These are phyloP conservation scores for Prunella strophiata DNA, from an alignment of 2,797 vertebrate genomes.

Conservation along the genomic window DNA sequence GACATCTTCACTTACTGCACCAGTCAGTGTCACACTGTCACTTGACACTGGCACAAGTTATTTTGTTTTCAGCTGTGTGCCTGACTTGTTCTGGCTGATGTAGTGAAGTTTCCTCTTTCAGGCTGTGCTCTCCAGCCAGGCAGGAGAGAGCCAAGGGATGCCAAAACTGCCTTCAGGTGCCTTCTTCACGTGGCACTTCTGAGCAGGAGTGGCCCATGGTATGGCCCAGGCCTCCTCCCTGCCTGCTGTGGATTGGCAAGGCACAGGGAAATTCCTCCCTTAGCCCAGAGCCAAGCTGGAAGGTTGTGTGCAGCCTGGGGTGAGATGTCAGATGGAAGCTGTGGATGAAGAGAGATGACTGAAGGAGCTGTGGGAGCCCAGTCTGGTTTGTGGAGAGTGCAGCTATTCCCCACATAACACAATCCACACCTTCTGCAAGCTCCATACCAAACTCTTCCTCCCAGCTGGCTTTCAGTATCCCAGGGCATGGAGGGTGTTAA, in stretches of 20 bases:
- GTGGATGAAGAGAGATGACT: background rate
- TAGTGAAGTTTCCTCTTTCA: background rate
- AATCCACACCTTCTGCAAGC: background rate
- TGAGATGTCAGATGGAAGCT: background rate
- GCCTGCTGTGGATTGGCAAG: fast-evolving
- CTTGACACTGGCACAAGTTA: background rate
- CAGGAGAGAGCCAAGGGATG: background rate
- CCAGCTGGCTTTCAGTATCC: background rate
- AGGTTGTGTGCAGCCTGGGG: background rate
- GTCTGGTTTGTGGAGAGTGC: background rate
- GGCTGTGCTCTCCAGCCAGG: background rate
- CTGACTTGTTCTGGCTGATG: background rate
- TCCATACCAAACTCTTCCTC: background rate
- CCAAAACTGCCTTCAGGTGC: background rate
- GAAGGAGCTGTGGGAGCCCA: background rate
- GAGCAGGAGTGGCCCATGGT: fast-evolving
- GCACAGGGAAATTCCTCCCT: background rate
- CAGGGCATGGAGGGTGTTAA: background rate
- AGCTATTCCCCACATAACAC: background rate
- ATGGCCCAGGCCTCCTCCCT: background rate
- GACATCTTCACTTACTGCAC: background rate
- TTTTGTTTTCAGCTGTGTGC: background rate
- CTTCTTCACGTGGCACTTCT: fast-evolving
- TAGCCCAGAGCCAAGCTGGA: background rate
- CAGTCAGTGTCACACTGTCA: background rate